phyloP scores from a whole-genome alignment of 2,888 invertebrate species.

The Thymelicus lineola region DNA sequence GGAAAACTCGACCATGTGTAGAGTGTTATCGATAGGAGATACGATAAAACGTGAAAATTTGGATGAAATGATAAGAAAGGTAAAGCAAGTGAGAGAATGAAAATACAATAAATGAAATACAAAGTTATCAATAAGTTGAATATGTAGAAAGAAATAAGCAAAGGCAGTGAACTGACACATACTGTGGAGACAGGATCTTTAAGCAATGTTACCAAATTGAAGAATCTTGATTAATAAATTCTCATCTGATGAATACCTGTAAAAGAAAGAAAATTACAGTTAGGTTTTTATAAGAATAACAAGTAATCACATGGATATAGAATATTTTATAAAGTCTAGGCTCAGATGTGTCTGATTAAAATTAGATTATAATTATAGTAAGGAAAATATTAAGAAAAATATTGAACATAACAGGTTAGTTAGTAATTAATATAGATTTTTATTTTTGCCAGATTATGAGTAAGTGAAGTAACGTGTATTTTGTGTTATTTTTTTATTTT shows the following conservation, averaged over 20 bases:
- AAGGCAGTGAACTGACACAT: neutral
- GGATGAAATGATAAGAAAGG: slow-evolving; percentile 26
- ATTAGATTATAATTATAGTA: no score
- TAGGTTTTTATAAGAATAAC: slow-evolving; percentile 1
- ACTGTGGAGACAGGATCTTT: neutral
- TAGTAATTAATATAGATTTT: no score
- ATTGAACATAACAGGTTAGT: no score
- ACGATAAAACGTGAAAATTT: slow-evolving; percentile 8
- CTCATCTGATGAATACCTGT: slow-evolving; percentile 15
- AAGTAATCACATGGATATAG: neutral
- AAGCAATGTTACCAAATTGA: slow-evolving; percentile 2
- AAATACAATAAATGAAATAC: neutral
- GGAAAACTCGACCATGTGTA: slow-evolving; percentile 12
- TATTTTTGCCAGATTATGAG: no score
- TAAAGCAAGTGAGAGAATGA: slow-evolving; percentile 18
- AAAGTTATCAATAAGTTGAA: neutral
- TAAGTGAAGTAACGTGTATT: no score
- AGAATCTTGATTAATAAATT: neutral
- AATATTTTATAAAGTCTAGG: neutral
- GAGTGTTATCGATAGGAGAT: slow-evolving; percentile 14
- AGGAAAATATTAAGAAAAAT: no score
- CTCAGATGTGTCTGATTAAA: neutral
- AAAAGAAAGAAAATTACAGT: slow-evolving; percentile 11
- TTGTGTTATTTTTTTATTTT: no score
- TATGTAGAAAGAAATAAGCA: neutral